Base-by-base conservation (phyloP, 2,888 invertebrate genomes). In the Conops quadrifasciatus region DNA sequence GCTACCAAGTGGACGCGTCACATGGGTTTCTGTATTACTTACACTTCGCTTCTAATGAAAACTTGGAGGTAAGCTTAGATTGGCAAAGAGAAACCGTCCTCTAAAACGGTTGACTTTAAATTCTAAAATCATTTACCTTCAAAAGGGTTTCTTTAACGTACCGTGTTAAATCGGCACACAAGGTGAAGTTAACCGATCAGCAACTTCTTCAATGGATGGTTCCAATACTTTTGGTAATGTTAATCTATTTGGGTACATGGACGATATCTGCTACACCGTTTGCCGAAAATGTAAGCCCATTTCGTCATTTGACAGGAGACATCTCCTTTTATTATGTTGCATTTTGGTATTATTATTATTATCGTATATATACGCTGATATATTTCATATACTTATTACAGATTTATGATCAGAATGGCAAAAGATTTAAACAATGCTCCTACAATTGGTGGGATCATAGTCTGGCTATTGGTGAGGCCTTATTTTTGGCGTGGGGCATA, bases 371-470 rank as follows among this genome's bases (percentile, higher is more conserved):
- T n/a, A n/a, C n/a, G n/a, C n/a, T n/a, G n/a, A n/a, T n/a, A 36
- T 36, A 45, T 2, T 1, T 43, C 13, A 1, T 5, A 2, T 43
- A 36, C n/a, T 58, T 63, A 9, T 69, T 64, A 5, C 76, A 90
- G 89, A 94, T 94, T 77, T 88, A 89, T 71, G 94, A 94, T 82
- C 90, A 91, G 77, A 88, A 88, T 77, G 92, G 91, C 67, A 88
- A 96, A 73, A 92, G 93, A 84, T 96, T 96, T 87, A 94, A 93
- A 81, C 94, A 95, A 82, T 97, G 97, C 86, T 90, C 92, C 45
- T 94, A 93, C 85, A 95, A 95, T 81, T 96, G 95, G 94, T 97
- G 96, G 96, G 95, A 95, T 88, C 96, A 96, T 85, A 94, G 94
- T 83, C 88, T 95, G 83, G 94, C 94, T 60, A 94, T 95, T 82